Evolutionary conservation across 2,888 invertebrate species (phyloP).

Genomic region (Hipparchia sbordonii): DNA sequence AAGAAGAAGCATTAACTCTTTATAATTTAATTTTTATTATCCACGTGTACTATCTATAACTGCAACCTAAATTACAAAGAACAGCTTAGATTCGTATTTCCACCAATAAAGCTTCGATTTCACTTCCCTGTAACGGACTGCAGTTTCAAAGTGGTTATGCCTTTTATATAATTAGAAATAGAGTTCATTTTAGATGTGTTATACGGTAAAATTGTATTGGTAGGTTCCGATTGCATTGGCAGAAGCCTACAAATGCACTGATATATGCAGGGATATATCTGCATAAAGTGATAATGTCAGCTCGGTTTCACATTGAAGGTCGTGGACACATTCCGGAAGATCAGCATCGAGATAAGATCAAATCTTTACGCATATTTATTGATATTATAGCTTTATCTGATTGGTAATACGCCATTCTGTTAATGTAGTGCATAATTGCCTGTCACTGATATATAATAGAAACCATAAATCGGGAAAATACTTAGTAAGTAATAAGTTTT

Average conservation of each 20-base stretch:
- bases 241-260: constrained; percentile 62
- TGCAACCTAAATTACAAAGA: constrained; percentile 36
- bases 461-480: constrained; percentile 1
- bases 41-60: constrained; percentile 15
- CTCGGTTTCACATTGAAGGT: constrained; percentile 50
- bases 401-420: constrained; percentile 27
- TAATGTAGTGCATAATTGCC: constrained; percentile 12
- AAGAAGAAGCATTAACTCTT: too few species aligned
- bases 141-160: constrained; percentile 40
- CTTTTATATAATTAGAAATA: constrained; percentile 45
- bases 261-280: constrained; percentile 46
- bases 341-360: constrained; percentile 41
- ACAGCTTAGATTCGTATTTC: constrained; percentile 51
- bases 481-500: too few species aligned
- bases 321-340: constrained; percentile 50
- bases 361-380: constrained; percentile 34
- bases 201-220: constrained; percentile 43
- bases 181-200: constrained; percentile 46
- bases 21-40: not conserved
- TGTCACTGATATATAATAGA: constrained; percentile 7
- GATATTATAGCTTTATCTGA: constrained; percentile 27
- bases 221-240: constrained; percentile 67
- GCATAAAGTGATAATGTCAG: constrained; percentile 48
- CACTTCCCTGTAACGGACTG: constrained; percentile 56
- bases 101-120: constrained; percentile 56